Conservation (phyloP, 1,140 invertebrate genomes). For the Heliconius melpomene region DNA sequence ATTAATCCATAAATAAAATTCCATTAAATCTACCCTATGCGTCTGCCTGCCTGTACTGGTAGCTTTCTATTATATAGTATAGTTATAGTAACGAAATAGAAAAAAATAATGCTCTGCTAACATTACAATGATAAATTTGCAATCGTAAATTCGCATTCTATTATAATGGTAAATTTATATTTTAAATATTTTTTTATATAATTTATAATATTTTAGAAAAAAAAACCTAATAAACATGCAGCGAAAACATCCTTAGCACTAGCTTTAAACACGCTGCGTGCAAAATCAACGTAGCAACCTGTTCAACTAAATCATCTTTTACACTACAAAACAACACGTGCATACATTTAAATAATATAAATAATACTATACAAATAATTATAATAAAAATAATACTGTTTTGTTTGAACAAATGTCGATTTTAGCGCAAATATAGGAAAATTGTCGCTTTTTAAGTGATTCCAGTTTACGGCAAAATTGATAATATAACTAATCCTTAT, state of each 20-base stretch:
- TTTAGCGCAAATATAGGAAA: conserved; percentile 49
- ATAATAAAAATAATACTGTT: conserved; percentile 48
- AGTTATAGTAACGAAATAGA: too few relatives aligned
- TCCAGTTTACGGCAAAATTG: conserved; percentile 68
- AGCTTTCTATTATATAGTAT: too few relatives aligned
- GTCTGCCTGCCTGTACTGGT: too few relatives aligned
- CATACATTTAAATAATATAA: conserved; percentile 50
- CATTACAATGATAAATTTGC: too few relatives aligned
- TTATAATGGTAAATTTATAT: too few relatives aligned
- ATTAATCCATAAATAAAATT: too few relatives aligned
- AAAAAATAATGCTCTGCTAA: too few relatives aligned
- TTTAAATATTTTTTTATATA: too few relatives aligned
- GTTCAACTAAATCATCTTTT: background rate
- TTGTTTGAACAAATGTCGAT: conserved; percentile 73
- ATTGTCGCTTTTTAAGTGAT: conserved; percentile 61
- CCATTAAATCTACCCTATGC: too few relatives aligned
- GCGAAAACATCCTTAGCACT: conserved; percentile 11
- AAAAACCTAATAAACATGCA: background rate
- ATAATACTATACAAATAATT: conserved; percentile 57
- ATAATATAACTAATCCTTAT: conserved; percentile 75
- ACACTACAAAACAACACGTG: conserved; percentile 44
- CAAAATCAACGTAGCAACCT: background rate
- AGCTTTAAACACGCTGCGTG: background rate
- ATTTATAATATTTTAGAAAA: too few relatives aligned
- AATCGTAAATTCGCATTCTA: too few relatives aligned